Evolutionary conservation across 2,888 invertebrate species (phyloP), one percentile per base, ranked within the genome.

Genomic region (Heliconius charithonia): DNA sequence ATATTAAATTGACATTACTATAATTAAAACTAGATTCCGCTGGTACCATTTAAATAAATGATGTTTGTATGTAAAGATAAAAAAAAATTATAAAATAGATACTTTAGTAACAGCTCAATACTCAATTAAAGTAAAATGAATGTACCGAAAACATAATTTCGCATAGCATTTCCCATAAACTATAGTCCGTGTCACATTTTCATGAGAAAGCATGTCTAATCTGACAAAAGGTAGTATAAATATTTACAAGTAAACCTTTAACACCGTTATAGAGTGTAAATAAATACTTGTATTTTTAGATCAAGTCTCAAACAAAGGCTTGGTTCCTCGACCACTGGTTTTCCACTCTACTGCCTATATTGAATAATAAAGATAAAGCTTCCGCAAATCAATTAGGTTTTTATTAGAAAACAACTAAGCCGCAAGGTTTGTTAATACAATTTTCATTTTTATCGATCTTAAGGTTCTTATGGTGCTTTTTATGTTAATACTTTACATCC

Each of bases 351-450:
- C 73, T 85, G 84, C 81, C 73, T 80, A 78, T 80, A 80, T 79
- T 81, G 83, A 84, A 84, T 82, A 86, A 89, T 86, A 87, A 90
- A 90, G 86, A 88, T 87, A 88, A 89, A 88, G 86, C 85, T 87
- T 93, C 93, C 93, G 92, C 87, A 86, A 89, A 88, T 87, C 92
- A 92, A 92, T 93, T 93, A 92, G 84, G 87, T 90, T 94, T 93
- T 93, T 85, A 83, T 93, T 92, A 90, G 83, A 82, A 84, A 86
- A 87, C 87, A 89, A 89, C 89, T 86, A 84, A 83, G 85, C 92
- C 91, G 92, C 92, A 92, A 81, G 80, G 81, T 80, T 81, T 77
- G 81, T 79, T 77, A 80, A 69, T 72, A 77, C 80, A 81, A 78
- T 77, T 80, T 81, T 79, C 69, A 79, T 76, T 78, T 74, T 75